These are phyloP conservation scores for Caloenas nicobarica DNA, from an alignment of 2,113 vertebrate genomes.

Conservation along the genomic window DNA sequence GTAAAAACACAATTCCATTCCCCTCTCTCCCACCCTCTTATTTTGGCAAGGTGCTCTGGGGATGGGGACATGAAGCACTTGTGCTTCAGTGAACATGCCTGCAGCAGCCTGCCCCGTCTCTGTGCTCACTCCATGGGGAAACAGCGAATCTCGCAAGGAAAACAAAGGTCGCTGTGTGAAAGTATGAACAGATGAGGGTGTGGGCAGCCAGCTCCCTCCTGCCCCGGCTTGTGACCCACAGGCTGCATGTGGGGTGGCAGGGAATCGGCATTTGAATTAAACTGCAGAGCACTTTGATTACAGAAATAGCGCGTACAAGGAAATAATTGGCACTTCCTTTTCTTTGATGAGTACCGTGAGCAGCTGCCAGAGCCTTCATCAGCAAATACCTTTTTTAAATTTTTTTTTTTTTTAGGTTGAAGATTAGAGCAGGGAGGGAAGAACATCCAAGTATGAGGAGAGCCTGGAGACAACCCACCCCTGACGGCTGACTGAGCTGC, in stretches of 20 bases:
- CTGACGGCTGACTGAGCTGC: background rate
- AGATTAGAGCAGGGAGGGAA: background rate
- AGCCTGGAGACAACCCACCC: background rate
- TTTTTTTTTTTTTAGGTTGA: background rate
- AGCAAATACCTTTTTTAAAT: background rate
- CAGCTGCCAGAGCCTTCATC: background rate
- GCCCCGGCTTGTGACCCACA: background rate
- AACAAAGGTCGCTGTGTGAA: slow-evolving; percentile 19
- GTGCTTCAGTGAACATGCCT: background rate
- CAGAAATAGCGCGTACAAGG: slow-evolving; percentile 7
- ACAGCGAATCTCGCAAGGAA: background rate
- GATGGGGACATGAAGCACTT: accelerated
- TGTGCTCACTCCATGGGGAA: background rate
- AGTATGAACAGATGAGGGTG: slow-evolving; percentile 4
- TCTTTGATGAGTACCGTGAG: background rate
- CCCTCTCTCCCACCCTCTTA: background rate
- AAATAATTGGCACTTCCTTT: background rate
- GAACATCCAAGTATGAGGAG: background rate
- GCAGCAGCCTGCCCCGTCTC: background rate
- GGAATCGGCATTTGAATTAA: background rate
- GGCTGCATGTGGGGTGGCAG: background rate
- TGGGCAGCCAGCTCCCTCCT: slow-evolving; percentile 2
- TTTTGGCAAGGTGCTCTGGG: background rate
- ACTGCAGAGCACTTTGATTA: background rate
- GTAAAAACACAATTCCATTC: background rate